Evolutionary conservation across 2,797 vertebrate species (phyloP).

Genomic region (Mustela erminea): DNA sequence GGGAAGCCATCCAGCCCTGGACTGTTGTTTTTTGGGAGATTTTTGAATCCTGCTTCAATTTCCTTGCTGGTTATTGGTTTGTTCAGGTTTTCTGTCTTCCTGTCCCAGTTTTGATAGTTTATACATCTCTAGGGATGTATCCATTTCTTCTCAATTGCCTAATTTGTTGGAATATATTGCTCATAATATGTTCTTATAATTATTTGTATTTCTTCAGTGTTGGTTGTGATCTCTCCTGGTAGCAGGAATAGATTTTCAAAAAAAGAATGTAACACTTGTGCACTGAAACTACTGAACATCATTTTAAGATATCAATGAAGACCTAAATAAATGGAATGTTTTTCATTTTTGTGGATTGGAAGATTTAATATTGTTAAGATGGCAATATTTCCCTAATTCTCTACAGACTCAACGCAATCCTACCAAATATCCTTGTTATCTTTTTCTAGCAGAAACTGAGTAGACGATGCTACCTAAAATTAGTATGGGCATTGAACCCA

Average conservation of each 20-base stretch:
- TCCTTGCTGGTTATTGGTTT: too few relatives aligned
- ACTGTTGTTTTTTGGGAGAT: too few relatives aligned
- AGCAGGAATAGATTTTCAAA: background rate
- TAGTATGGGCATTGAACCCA: background rate
- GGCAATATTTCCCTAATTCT: background rate
- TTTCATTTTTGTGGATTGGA: background rate
- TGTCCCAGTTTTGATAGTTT: too few relatives aligned
- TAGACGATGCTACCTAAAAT: background rate
- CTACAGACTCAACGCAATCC: background rate
- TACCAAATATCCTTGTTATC: background rate
- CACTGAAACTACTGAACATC: background rate
- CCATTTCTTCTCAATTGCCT: too few relatives aligned
- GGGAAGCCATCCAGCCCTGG: too few relatives aligned
- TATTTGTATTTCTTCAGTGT: too few relatives aligned
- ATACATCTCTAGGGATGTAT: too few relatives aligned
- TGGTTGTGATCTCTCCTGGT: background rate
- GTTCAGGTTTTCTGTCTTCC: too few relatives aligned
- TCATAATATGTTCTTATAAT: too few relatives aligned
- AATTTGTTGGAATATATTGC: too few relatives aligned
- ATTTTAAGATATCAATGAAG: background rate
- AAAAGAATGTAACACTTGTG: background rate
- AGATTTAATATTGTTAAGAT: background rate
- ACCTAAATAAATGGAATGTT: background rate
- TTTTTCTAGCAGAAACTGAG: background rate
- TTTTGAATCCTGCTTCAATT: too few relatives aligned